Percentiles rank a stretch among this genome's conserved stretches.
These are phyloP conservation scores for Augochlorella aurata DNA, from an alignment of 2,888 invertebrate genomes.

Conservation along the genomic window DNA sequence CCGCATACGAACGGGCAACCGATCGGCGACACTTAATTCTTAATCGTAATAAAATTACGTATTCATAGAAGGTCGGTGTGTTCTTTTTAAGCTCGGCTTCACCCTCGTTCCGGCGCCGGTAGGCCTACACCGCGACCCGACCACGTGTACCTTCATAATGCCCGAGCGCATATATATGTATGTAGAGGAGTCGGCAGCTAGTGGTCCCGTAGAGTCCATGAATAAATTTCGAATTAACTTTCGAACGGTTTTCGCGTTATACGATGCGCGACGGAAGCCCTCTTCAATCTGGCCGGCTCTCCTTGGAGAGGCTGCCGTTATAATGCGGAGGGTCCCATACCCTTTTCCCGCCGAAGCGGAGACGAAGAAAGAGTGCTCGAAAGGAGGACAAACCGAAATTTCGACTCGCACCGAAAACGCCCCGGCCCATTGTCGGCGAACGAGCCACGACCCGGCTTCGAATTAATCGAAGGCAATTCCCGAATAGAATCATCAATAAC, in stretches of 20 bases:
- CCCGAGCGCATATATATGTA: constrained; percentile 8
- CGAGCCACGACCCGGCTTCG: neutral
- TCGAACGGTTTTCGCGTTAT: constrained; percentile 71
- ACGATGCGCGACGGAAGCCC: constrained; percentile 64
- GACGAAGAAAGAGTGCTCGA: neutral
- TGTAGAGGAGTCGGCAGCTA: constrained; percentile 36
- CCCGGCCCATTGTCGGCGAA: neutral
- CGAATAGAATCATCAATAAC: constrained; percentile 29
- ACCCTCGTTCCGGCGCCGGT: constrained; percentile 8
- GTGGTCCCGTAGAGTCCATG: constrained; percentile 72
- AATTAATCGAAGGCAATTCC: constrained; percentile 39
- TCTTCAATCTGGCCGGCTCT: constrained; percentile 61
- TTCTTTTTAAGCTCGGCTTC: constrained; percentile 38
- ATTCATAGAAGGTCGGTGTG: constrained; percentile 72
- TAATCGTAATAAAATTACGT: constrained; percentile 78
- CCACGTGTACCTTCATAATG: constrained; percentile 39
- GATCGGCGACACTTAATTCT: constrained; percentile 67
- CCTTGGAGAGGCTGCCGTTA: constrained; percentile 56
- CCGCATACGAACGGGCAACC: constrained; percentile 22
- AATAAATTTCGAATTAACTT: constrained; percentile 80
- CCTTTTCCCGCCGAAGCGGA: neutral
- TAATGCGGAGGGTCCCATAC: constrained; percentile 42
- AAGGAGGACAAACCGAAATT: neutral
- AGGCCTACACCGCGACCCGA: constrained; percentile 37
- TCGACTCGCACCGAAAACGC: neutral